These are phyloP conservation scores for Stictocephala bisonia DNA, from an alignment of 2,888 invertebrate species.

Conservation along the genomic window DNA sequence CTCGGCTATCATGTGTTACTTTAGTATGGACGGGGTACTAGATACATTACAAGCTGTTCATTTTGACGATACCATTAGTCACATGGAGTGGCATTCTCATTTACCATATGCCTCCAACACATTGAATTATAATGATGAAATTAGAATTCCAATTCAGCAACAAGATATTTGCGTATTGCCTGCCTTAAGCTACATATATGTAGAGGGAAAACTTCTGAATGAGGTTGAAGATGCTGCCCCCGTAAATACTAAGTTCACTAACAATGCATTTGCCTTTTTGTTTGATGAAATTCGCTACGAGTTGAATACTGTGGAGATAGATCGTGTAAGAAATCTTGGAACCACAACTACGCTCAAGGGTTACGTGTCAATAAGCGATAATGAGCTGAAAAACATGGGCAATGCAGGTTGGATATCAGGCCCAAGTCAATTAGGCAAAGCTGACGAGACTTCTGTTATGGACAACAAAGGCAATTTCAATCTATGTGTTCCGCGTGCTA, in stretches of 20 bases:
- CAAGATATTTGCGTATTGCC: constrained; percentile 49
- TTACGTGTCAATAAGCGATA: background rate
- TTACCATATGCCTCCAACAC: constrained; percentile 49
- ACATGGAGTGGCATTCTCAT: constrained; percentile 23
- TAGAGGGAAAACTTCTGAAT: constrained; percentile 46
- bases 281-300: constrained; percentile 61
- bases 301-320: constrained; percentile 61
- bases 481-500: constrained; percentile 51
- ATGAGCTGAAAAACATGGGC: background rate
- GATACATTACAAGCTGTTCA: constrained; percentile 47
- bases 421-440: background rate
- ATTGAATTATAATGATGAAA: constrained; percentile 51
- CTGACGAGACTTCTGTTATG: too few relatives aligned
- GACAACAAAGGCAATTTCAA: constrained; percentile 41
- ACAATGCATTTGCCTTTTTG: constrained; percentile 44
- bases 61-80: constrained; percentile 46
- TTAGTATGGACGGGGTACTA: constrained; percentile 16
- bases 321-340: constrained; percentile 61
- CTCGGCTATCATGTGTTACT: constrained; percentile 49
- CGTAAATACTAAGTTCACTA: constrained; percentile 10
- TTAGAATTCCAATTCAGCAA: constrained; percentile 51
- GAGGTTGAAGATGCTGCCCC: background rate
- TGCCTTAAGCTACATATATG: constrained; percentile 46
- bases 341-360: constrained; percentile 6
- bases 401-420: constrained; percentile 46